Base-by-base conservation (phyloP, 2,113 vertebrate species). In the Ardeotis arabs region DNA sequence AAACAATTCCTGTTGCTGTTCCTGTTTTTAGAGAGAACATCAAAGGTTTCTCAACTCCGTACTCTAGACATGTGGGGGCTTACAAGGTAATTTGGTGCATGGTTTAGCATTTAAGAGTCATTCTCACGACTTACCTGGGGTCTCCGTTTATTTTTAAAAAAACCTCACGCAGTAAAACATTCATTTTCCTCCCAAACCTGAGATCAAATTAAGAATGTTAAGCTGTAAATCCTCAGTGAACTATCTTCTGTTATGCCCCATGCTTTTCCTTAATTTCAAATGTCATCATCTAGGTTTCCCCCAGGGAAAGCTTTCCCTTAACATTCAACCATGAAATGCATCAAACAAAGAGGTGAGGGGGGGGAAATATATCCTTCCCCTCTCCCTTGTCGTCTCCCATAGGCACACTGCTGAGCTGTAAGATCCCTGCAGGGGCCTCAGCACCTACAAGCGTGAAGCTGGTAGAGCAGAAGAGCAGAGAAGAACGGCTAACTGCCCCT, bases 121-220 rank as follows among this genome's bases (percentile, higher is more conserved):
- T 72, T 93, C 25, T 91, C 76, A 66, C 3, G 2, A 39, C 25
- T 72, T 70, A 66, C 4, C 12, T 28, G 53, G 14, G 66, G 17
- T 22, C 9, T 33, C 27, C 11, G 47, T 91, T 93, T 85, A 84
- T 92, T 85, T 75, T 85, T 74, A 56, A 59, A 78, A 66, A 64
- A 72, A 10, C 11, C 6, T 9, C 18, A 45, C 9, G 25, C 45
- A 74, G 20, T 17, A 66, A 89, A 49, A 45, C 39, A 53, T 55
- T 53, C 55, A 4, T 84, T 95, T 89, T 93, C 55, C 60, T 90
- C 84, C 55, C 85, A 91, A 94, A 93, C 41, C 75, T 44, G 49
- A 2, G 2, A 67, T 72, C 49, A 66, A 87, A 95, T 95, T 73
- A 76, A 88, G 63, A 91, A 41, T 50, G 21, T 35, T 47, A 85